Evolutionary conservation across 2,888 invertebrate species (phyloP).

Genomic region (Spilarctia lutea): DNA sequence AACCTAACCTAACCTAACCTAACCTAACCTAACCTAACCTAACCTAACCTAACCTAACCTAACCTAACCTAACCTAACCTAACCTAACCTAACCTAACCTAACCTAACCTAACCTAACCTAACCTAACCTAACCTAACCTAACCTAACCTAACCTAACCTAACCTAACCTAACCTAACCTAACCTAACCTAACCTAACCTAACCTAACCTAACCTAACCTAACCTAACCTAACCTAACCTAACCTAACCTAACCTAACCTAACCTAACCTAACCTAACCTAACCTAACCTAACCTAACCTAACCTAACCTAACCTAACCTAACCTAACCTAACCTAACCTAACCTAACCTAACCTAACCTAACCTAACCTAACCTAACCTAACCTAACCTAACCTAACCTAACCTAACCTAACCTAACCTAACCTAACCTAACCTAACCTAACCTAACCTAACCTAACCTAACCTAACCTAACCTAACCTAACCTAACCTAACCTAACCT

Average conservation of each 20-base stretch:
- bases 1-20: conserved; percentile 31
- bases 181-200: conserved; percentile 34
- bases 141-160: conserved; percentile 29
- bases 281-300: conserved; percentile 19
- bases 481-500: conserved; percentile 23
- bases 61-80: conserved; percentile 31
- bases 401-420: conserved; percentile 27
- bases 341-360: conserved; percentile 20
- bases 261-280: conserved; percentile 34
- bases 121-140: conserved; percentile 29
- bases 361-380: conserved; percentile 26
- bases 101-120: conserved; percentile 35
- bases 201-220: conserved; percentile 33
- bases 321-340: conserved; percentile 21
- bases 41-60: conserved; percentile 31
- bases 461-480: conserved; percentile 19
- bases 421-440: no score
- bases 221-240: no score
- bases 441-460: conserved; percentile 22
- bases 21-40: conserved; percentile 22
- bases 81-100: conserved; percentile 32
- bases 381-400: conserved; percentile 27
- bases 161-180: conserved; percentile 35
- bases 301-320: conserved; percentile 22
- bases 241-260: conserved; percentile 40